Base-by-base conservation (phyloP, 1,140 invertebrate species). In the Teleogryllus occipitalis region DNA sequence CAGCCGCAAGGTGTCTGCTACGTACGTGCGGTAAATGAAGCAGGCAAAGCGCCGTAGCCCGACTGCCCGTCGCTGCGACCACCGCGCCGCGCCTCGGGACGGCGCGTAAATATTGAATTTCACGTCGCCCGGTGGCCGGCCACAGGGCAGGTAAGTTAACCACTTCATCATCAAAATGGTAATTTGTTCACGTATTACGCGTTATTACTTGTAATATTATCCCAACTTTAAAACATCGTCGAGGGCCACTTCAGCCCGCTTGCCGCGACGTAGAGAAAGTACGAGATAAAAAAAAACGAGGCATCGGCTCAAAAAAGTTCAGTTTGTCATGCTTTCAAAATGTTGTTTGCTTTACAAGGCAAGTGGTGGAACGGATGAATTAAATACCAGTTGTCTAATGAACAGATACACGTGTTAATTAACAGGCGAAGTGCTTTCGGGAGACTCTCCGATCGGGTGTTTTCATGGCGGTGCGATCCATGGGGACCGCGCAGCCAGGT, bases 271-370 rank as follows among this genome's bases (percentile, higher is more conserved):
- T 39, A 39, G 27, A 65, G 54, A 65, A 65, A 65, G 18, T 14
- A 65, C 18, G 54, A 65, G 54, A 65, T 10, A 18, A 18, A 65
- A 65, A 39, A 39, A 39, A 39, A 65, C 18, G 18, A 3, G 2
- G 18, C 54, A 10, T 65, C 10, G 54, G 10, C 10, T 14, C 54
- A 65, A 65, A 65, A 65, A 65, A 65, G 54, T 65, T 14, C 54
- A 65, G 54, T 65, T 65, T 65, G 54, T 65, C 54, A 65, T 65
- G 54, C 54, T 65, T 65, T 65, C 54, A 65, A 65, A 65, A 65
- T 65, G 54, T 65, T 65, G 54, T 65, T 65, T 65, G 54, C 54
- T 65, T 18, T 65, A 14, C 10, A 18, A 65, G 18, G 54, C 54
- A 65, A 65, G 54, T 65, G 54, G 54, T 14, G 54, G 54, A 65